Base-by-base conservation (phyloP, 1,140 invertebrate genomes). In the Lasioglossum baleicum region DNA sequence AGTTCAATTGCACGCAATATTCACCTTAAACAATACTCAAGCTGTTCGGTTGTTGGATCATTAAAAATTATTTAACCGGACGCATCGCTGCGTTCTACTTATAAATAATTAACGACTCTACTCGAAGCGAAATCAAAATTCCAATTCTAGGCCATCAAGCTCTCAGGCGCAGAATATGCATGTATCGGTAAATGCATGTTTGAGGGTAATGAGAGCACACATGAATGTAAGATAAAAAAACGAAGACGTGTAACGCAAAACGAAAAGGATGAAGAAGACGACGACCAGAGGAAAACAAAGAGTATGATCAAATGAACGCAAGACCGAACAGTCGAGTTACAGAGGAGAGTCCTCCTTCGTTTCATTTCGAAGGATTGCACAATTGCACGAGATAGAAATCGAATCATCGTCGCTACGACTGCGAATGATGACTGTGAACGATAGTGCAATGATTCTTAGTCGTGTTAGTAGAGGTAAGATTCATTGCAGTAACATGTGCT, bases 71-170 rank as follows among this genome's bases (percentile, higher is more conserved):
- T 42, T 56, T 7, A 60, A 60, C 6, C 58, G 44, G 44, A 11
- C 44, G 58, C 22, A 22, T 26, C 58, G 7, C 20, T 26, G 20
- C 8, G 58, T 26, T 11, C 22, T 11, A 5, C 17, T 58, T 7
- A n/a, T n/a, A n/a, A 58, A 58, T n/a, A n/a, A 58, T 7, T 2
- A n/a, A 58, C 56, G 20, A 66, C 15, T 48, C 8, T 1, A 31
- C 42, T 22, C 0, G 42, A 61, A 63, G 20, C 56, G 17, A 11
- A 17, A 71, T 64, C 35, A 64, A 48, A 77, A 81, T 17, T 20
- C 7, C 56, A 76, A 44, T 42, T 66, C 61, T 89, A 90, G 88
- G 89, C 89, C 88, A 85, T 82, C 73, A 82, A 88, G 88, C 89
- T 89, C 88, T 86, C 89, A 89, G 88, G 84, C 85, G 78, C 87